Evolutionary conservation across 2,113 vertebrate genomes (phyloP), one percentile per base, ranked within the genome.

Genomic region (Eonycteris spelaea): DNA sequence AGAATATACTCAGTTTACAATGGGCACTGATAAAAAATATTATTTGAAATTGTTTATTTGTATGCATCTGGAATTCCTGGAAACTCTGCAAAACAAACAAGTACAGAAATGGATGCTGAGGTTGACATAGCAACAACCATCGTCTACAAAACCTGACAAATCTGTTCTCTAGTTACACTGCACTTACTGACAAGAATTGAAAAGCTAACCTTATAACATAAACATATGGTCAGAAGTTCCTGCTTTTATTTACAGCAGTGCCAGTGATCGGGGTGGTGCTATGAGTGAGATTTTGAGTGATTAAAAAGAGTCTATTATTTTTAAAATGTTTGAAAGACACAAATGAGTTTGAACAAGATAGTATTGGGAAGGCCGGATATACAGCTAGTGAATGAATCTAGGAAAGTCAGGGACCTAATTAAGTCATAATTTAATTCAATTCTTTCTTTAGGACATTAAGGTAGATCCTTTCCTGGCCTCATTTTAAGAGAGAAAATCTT

Each of bases 181-280:
- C n/a, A 40, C n/a, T 94, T 24, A 22, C 38, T 59, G 5, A 71
- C 84, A 79, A 51, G 57, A 71, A 87, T 67, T 61, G 14, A 77
- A 89, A 86, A 59, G 35, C n/a, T 73, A 71, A 86, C 10, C 33
- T 74, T 79, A 78, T n/a, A 84, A 91, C 78, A 84, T 77, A 94
- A 95, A 74, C 33, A 43, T 14, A 18, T 33, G 6, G 18, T 59
- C 33, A 21, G 21, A 78, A n/a, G 4, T 45, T 90, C 96, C 48
- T 88, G 10, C 43, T 87, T 90, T 55, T 61, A 53, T 61, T 30
- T 94, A 35, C 4, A 45, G 55, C 24, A 43, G 33, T 5, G 26
- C 6, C 57, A 38, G 28, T 87, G 35, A 65, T 8, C 33, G 11
- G 86, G 12, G 26, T 89, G 53, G 5, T 77, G 26, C 67, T 93